phyloP scores from a whole-genome alignment of 2,797 vertebrate genomes.

The Sebastes aleutianus region DNA sequence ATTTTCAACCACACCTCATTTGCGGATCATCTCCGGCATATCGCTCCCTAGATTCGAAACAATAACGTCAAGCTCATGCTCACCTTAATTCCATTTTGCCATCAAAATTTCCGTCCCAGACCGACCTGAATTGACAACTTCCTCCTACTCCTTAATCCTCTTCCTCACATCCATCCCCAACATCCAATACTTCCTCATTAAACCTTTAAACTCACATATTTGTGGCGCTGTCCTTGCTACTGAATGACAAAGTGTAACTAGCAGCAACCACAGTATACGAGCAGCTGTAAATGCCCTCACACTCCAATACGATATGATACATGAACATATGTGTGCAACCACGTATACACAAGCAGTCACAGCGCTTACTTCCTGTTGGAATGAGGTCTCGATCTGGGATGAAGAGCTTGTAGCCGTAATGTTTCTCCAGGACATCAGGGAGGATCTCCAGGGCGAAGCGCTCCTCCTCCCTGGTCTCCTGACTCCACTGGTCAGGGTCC shows the following conservation, averaged over 20 bases:
- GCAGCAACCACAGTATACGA: not conserved
- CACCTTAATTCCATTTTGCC: not conserved
- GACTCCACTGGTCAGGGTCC: constrained; percentile 98
- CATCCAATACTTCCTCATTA: not conserved
- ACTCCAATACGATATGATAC: not conserved
- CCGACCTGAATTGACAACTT: fast-evolving
- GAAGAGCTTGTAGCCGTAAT: constrained; percentile 98
- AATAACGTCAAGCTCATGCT: not conserved
- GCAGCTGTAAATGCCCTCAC: not conserved
- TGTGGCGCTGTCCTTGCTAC: not conserved
- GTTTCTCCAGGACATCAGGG: constrained; percentile 98
- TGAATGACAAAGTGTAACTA: constrained; percentile 7
- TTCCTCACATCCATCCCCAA: not conserved
- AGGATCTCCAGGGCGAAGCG: constrained; percentile 97
- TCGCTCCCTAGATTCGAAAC: fast-evolving
- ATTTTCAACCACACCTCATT: not conserved
- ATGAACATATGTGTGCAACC: not conserved
- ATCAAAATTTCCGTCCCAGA: not conserved
- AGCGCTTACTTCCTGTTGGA: constrained; percentile 93
- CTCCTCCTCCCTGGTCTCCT: constrained; percentile 97
- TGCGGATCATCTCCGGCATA: not conserved
- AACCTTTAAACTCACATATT: not conserved
- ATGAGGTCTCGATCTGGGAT: constrained; percentile 98
- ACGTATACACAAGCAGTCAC: not conserved
- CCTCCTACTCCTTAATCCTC: not conserved